phyloP scores from a whole-genome alignment of 2,797 vertebrate genomes.

The Anolis apletophallus region DNA sequence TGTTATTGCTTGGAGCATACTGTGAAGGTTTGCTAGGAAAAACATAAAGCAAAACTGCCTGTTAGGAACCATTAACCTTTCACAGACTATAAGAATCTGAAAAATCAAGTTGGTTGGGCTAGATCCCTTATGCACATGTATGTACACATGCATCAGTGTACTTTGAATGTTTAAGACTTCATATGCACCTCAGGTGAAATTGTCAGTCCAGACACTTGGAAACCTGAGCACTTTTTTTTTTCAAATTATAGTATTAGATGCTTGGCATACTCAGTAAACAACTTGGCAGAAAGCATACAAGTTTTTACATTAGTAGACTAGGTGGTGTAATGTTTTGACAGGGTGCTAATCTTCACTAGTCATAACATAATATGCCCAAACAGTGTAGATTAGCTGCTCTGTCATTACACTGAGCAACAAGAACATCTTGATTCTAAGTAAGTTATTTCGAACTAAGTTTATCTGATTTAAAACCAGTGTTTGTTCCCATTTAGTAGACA shows the following conservation, averaged over 20 bases:
- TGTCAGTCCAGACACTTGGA: not conserved
- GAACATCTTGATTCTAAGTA: not conserved
- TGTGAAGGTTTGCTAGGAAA: slow-evolving; percentile 74
- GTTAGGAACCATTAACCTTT: not conserved
- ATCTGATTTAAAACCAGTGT: not conserved
- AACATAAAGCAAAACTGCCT: slow-evolving; percentile 17
- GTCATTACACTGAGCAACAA: not conserved
- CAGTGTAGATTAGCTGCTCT: not conserved
- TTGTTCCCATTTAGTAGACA: not conserved
- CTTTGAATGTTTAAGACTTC: not conserved
- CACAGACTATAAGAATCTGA: not conserved
- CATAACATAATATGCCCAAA: not conserved
- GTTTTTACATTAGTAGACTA: not conserved
- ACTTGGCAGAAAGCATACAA: not conserved
- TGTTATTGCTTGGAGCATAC: slow-evolving; percentile 78
- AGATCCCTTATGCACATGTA: not conserved
- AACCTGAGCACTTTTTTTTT: not conserved
- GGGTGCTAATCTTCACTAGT: not conserved
- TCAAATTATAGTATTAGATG: not conserved
- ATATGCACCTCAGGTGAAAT: not conserved
- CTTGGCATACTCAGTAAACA: not conserved
- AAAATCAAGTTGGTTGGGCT: not conserved
- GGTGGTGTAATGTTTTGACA: not conserved
- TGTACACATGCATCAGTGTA: not conserved
- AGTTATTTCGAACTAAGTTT: not conserved